Conservation (phyloP, 1,140 invertebrate species). For the Platorchestia sp. region DNA sequence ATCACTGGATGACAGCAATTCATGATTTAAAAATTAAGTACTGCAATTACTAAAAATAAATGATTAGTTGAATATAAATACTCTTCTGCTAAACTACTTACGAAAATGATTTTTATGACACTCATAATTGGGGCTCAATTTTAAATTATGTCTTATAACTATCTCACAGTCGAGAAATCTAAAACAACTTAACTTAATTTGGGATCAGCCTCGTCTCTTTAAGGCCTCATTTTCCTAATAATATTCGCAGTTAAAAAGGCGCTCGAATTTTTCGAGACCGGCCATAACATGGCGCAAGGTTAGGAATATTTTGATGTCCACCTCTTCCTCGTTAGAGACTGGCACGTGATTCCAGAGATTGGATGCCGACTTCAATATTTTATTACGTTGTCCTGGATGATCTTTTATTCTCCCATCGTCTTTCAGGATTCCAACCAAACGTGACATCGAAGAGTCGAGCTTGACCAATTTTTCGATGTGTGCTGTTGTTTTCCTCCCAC, state of each 20-base stretch:
- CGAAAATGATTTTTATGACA: too few relatives aligned
- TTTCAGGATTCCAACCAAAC: neutral
- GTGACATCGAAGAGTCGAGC: neutral
- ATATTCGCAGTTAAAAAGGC: neutral
- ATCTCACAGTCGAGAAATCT: too few relatives aligned
- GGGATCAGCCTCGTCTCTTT: too few relatives aligned
- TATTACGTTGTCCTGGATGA: neutral
- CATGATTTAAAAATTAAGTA: too few relatives aligned
- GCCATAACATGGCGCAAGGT: neutral
- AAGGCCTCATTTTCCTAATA: too few relatives aligned
- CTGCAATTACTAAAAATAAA: too few relatives aligned
- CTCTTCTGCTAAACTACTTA: too few relatives aligned
- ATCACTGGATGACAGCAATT: too few relatives aligned
- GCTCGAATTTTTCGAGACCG: neutral
- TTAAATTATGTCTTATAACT: too few relatives aligned
- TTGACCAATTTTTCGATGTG: neutral
- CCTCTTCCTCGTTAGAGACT: neutral
- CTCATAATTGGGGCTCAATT: too few relatives aligned
- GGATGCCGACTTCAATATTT: neutral
- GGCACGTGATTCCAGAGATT: neutral
- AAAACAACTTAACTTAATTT: too few relatives aligned
- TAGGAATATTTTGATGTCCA: neutral
- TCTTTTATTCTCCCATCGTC: neutral
- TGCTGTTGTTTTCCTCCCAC: neutral
- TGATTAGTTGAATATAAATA: too few relatives aligned